These are phyloP conservation scores for Rhynchomys soricoides DNA, from an alignment of 2,113 vertebrate species.

Conservation along the genomic window DNA sequence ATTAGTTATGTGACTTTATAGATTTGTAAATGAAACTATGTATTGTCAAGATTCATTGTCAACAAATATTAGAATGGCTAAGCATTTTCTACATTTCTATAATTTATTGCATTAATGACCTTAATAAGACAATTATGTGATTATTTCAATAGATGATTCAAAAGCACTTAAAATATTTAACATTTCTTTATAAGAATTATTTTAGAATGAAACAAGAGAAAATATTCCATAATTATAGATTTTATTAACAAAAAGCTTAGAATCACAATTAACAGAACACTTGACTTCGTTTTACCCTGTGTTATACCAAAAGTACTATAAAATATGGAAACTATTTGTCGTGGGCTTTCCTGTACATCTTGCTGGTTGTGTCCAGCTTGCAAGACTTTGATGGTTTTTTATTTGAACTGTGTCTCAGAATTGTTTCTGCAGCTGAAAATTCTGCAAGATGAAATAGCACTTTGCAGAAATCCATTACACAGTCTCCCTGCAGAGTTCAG, in stretches of 20 bases:
- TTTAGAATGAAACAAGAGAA: neutral
- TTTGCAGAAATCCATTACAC: neutral
- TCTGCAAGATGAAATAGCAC: conserved; percentile 33
- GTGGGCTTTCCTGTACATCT: neutral
- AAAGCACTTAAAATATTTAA: neutral
- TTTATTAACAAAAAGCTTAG: neutral
- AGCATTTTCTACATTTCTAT: neutral
- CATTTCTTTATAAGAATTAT: neutral
- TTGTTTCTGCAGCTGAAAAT: neutral
- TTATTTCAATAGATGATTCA: conserved; percentile 9
- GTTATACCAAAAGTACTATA: neutral
- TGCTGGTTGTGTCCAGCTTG: neutral
- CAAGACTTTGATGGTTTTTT: neutral
- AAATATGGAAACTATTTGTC: neutral
- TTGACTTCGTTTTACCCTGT: neutral
- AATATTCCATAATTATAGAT: neutral
- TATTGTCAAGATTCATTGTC: neutral
- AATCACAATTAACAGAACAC: neutral
- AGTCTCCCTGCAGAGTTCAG: neutral
- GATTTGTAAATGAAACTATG: neutral
- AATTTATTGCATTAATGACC: neutral
- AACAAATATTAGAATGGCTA: conserved; percentile 3
- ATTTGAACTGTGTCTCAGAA: neutral
- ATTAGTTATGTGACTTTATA: neutral
- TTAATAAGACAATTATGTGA: neutral